phyloP scores from a whole-genome alignment of 2,888 invertebrate genomes.

The Caenorhabditis parvicauda region DNA sequence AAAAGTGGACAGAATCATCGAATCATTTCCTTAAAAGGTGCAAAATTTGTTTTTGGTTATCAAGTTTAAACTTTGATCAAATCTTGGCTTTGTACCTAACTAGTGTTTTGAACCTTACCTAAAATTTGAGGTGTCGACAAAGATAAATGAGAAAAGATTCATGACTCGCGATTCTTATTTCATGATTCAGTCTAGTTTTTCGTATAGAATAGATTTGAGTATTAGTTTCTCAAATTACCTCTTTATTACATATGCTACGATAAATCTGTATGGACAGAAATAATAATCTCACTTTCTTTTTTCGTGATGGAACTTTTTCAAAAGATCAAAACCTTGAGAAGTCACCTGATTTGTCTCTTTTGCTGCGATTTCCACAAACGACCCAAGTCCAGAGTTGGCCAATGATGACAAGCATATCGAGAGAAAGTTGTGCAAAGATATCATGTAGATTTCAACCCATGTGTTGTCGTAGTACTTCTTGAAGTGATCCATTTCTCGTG shows the following conservation, averaged over 20 bases:
- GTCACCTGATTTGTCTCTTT: conserved; percentile 14
- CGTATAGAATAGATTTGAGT: too few relatives aligned
- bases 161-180: too few relatives aligned
- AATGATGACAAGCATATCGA: conserved; percentile 77
- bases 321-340: neutral
- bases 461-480: conserved; percentile 84
- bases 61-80: too few relatives aligned
- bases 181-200: too few relatives aligned
- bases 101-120: too few relatives aligned
- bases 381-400: conserved; percentile 27
- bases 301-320: too few relatives aligned
- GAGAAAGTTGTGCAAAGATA: conserved; percentile 87
- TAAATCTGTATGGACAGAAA: neutral
- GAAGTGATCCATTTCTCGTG: conserved; percentile 85
- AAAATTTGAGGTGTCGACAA: too few relatives aligned
- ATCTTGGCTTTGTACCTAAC: too few relatives aligned
- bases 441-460: conserved; percentile 90
- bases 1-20: neutral
- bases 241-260: neutral
- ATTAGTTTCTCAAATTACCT: too few relatives aligned
- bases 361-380: conserved; percentile 31
- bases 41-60: too few relatives aligned
- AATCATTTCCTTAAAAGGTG: neutral
- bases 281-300: neutral
- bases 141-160: too few relatives aligned